A percentile compares a stretch with the other conserved stretches of the same genome.
Conservation (phyloP, 1,140 invertebrate genomes). For the Brachionus calyciflorus region DNA sequence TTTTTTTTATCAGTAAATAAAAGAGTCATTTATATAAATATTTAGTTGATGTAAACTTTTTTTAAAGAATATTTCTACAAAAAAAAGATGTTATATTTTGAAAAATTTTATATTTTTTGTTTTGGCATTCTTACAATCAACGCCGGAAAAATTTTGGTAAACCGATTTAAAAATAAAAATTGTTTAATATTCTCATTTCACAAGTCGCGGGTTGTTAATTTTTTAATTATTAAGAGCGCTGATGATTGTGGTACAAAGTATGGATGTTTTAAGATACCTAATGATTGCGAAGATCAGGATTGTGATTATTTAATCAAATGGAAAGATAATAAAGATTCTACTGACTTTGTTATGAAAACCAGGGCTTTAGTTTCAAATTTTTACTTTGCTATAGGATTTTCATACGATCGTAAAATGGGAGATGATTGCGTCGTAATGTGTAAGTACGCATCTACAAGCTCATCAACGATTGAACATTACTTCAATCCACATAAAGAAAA, state of each 20-base stretch:
- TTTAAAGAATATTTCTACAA: too few relatives aligned
- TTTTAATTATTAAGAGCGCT: too few relatives aligned
- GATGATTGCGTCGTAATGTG: constrained; percentile 37
- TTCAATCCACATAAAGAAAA: constrained; percentile 1
- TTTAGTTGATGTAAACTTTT: too few relatives aligned
- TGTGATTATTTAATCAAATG: constrained; percentile 30
- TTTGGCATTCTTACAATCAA: too few relatives aligned
- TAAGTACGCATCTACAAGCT: neutral
- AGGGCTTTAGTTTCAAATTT: neutral
- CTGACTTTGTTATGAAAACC: neutral
- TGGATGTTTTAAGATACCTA: neutral
- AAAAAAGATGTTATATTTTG: too few relatives aligned
- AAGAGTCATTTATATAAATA: too few relatives aligned
- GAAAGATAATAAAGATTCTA: neutral
- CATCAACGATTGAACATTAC: neutral
- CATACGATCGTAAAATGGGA: constrained; percentile 20
- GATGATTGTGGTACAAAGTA: constrained; percentile 7
- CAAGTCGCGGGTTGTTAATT: too few relatives aligned
- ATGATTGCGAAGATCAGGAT: neutral
- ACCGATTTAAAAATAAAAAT: too few relatives aligned
- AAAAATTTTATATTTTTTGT: too few relatives aligned
- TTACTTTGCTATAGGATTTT: constrained; percentile 34
- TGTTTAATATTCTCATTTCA: too few relatives aligned
- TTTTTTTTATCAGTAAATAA: too few relatives aligned
- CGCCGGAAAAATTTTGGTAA: too few relatives aligned